phyloP scores from a whole-genome alignment of 2,888 invertebrate species.

The Drosophila neotestacea region DNA sequence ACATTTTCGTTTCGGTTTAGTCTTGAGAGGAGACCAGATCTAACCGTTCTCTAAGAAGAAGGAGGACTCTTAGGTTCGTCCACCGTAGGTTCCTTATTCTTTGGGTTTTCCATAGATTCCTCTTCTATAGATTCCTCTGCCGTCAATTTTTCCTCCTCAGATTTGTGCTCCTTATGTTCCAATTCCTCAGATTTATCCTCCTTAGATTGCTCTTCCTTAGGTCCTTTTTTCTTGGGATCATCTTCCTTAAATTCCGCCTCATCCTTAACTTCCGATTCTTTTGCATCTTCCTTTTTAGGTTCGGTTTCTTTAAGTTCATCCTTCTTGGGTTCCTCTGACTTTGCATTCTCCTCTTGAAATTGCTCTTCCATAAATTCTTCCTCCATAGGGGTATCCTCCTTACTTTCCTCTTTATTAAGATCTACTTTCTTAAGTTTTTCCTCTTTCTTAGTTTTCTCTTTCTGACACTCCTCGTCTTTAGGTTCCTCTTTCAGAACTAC shows the following conservation, averaged over 20 bases:
- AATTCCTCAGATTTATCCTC: background rate
- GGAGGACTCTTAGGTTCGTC: background rate
- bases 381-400: background rate
- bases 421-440: background rate
- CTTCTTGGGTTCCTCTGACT: background rate
- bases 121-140: background rate
- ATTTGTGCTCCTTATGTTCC: background rate
- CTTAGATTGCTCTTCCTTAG: background rate
- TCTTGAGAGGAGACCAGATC: slow-evolving; percentile 18
- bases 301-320: background rate
- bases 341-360: background rate
- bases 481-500: background rate
- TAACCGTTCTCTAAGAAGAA: background rate
- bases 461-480: background rate
- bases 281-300: background rate
- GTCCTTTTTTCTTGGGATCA: background rate
- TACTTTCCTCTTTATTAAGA: background rate
- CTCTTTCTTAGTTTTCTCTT: background rate
- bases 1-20: slow-evolving; percentile 45
- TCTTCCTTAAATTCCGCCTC: background rate
- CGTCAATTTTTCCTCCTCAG: background rate
- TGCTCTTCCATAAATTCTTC: too few relatives aligned
- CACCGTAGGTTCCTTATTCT: background rate
- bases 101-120: background rate
- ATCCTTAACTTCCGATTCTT: background rate